Conservation (phyloP, 2,888 invertebrate species). For the Pelosia muscerda region DNA sequence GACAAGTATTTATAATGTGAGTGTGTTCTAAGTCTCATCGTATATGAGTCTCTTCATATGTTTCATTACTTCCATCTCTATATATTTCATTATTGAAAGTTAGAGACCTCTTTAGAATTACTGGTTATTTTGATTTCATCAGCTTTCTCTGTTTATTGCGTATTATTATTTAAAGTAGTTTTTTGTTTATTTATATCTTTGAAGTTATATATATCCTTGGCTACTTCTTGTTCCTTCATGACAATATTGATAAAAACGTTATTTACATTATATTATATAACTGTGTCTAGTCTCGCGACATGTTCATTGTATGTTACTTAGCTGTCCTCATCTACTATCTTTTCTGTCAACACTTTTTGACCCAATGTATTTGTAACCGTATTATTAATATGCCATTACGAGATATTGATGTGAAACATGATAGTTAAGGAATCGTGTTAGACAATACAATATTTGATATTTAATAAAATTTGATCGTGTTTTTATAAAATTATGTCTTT, state of each 20-base stretch:
- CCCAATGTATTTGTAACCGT: constrained; percentile 78
- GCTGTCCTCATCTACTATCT: constrained; percentile 35
- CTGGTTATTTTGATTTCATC: constrained; percentile 24
- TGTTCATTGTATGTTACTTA: constrained; percentile 34
- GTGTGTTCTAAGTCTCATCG: constrained; percentile 76
- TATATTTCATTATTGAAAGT: constrained; percentile 35
- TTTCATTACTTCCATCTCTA: constrained; percentile 53
- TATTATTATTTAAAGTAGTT: constrained; percentile 21
- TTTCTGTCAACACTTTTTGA: constrained; percentile 67
- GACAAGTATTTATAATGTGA: constrained; percentile 80
- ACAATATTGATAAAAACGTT: constrained; percentile 62
- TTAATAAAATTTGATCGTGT: constrained; percentile 87
- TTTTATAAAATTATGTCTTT: constrained; percentile 71
- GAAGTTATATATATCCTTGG: constrained; percentile 56
- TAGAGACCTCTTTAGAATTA: constrained; percentile 29
- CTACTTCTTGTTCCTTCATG: constrained; percentile 81
- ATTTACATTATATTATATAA: constrained; percentile 45
- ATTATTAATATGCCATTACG: constrained; percentile 72
- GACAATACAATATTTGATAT: constrained; percentile 87
- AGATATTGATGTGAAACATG: constrained; percentile 85
- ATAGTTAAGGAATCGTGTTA: constrained; percentile 87
- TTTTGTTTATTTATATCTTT: constrained; percentile 33
- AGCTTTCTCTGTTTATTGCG: constrained; percentile 6
- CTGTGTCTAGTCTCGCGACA: constrained; percentile 32
- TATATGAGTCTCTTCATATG: constrained; percentile 37